Evolutionary conservation across 2,888 invertebrate genomes (phyloP).

Genomic region (Pammene fasciana): DNA sequence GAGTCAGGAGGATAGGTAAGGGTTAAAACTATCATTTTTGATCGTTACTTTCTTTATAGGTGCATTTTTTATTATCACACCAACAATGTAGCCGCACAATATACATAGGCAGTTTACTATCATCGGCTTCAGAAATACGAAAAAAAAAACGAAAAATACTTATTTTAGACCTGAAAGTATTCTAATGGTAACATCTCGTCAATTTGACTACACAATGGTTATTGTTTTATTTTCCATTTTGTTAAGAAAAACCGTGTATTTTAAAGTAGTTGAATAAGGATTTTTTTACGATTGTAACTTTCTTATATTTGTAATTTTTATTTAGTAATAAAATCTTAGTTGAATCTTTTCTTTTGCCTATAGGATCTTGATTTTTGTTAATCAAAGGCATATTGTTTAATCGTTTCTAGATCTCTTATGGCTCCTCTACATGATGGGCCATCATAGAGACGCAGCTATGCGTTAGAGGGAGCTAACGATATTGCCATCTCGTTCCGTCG

Average conservation of each 20-base stretch:
- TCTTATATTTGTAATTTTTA: slow-evolving; percentile 46
- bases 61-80: not conserved
- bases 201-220: no score
- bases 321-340: slow-evolving; percentile 58
- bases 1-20: no score
- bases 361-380: slow-evolving; percentile 52
- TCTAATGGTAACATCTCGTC: not conserved
- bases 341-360: slow-evolving; percentile 52
- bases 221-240: slow-evolving; percentile 23
- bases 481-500: no score
- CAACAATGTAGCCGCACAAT: not conserved
- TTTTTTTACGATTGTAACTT: slow-evolving; percentile 58
- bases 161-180: slow-evolving; percentile 2
- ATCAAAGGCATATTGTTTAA: slow-evolving; percentile 49
- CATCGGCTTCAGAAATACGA: not conserved
- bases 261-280: slow-evolving; percentile 56
- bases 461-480: no score
- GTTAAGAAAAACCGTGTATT: slow-evolving; percentile 47
- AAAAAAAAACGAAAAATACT: slow-evolving; percentile 6
- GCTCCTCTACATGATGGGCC: no score
- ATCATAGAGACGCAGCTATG: no score
- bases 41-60: not conserved
- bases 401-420: slow-evolving; percentile 62
- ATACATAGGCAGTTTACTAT: not conserved
- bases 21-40: no score